A percentile compares a stretch with the other conserved stretches of the same genome.
phyloP scores from a whole-genome alignment of 2,888 invertebrate genomes.

The Choristoneura rosaceana region DNA sequence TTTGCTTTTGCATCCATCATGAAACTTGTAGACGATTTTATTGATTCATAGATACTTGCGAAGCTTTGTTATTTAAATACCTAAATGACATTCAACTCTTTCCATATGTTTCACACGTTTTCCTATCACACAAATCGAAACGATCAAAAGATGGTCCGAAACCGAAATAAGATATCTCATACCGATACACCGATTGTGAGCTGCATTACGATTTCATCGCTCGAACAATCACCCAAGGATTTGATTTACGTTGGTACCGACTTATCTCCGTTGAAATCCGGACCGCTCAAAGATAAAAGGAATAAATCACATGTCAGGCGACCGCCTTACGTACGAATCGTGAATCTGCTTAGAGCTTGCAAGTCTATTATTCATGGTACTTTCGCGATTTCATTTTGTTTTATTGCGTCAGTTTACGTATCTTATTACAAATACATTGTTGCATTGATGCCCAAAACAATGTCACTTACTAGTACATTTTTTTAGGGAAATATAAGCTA shows the following conservation, averaged over 20 bases:
- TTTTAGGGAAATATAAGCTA: no score
- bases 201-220: slow-evolving; percentile 67
- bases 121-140: slow-evolving; percentile 18
- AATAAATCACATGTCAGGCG: slow-evolving; percentile 79
- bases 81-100: background rate
- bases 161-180: slow-evolving; percentile 46
- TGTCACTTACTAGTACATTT: background rate
- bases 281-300: slow-evolving; percentile 73
- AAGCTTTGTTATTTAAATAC: background rate
- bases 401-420: slow-evolving; percentile 27
- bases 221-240: slow-evolving; percentile 66
- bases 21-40: no score
- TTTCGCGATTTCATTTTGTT: slow-evolving; percentile 31
- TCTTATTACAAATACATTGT: slow-evolving; percentile 9
- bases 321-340: slow-evolving; percentile 68
- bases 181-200: slow-evolving; percentile 42
- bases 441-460: slow-evolving; percentile 9
- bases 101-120: background rate
- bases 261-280: slow-evolving; percentile 74
- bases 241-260: slow-evolving; percentile 72
- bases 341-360: slow-evolving; percentile 52
- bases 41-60: no score
- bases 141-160: slow-evolving; percentile 39
- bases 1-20: no score
- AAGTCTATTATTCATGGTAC: slow-evolving; percentile 53